Evolutionary conservation across 2,113 vertebrate genomes (phyloP).

Genomic region (Anguilla japonica): DNA sequence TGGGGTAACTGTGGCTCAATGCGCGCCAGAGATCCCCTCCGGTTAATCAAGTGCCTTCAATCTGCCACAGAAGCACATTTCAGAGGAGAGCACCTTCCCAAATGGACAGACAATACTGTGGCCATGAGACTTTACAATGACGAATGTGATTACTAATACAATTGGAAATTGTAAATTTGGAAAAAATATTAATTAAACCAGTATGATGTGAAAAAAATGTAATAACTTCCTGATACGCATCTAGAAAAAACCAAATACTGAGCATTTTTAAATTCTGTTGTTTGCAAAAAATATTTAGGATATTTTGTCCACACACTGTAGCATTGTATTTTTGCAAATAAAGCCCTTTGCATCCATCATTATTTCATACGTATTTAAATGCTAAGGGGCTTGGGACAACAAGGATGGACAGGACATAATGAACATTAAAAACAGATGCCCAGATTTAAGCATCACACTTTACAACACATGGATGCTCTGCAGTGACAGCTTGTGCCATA

Average conservation of each 20-base stretch:
- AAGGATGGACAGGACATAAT: constrained; percentile 1
- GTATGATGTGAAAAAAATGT: background rate
- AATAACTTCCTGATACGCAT: background rate
- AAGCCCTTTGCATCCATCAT: constrained; percentile 1
- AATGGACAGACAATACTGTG: too few relatives aligned
- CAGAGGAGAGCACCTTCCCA: too few relatives aligned
- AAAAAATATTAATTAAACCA: too few relatives aligned
- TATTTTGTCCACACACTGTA: background rate
- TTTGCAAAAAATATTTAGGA: background rate
- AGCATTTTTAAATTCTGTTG: background rate
- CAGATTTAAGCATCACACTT: background rate
- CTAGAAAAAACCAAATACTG: background rate
- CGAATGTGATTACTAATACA: too few relatives aligned
- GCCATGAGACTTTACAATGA: too few relatives aligned
- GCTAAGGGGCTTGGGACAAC: background rate
- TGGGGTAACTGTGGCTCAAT: too few relatives aligned
- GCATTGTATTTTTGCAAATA: background rate
- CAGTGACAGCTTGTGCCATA: background rate
- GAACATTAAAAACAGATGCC: background rate
- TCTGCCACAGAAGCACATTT: too few relatives aligned
- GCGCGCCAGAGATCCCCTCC: too few relatives aligned
- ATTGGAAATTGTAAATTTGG: too few relatives aligned
- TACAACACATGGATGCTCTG: background rate
- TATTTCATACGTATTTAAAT: background rate
- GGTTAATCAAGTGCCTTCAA: too few relatives aligned